A percentile compares a stretch with the other conserved stretches of the same genome.
Evolutionary conservation across 2,113 vertebrate genomes (phyloP).

Genomic region (Pelvicachromis taeniatus): DNA sequence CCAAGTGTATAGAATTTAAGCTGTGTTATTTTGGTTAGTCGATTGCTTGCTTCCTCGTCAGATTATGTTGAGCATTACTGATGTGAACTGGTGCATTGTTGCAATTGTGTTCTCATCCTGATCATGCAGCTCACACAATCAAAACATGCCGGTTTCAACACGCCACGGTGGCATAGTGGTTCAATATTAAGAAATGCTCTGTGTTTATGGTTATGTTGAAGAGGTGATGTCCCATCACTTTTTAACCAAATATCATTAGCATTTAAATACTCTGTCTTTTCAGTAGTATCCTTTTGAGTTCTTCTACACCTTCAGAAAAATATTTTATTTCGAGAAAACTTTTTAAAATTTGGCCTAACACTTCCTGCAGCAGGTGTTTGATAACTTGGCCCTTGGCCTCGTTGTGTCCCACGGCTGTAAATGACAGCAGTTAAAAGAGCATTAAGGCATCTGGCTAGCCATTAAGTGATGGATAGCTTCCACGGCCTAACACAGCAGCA

Average conservation of each 20-base stretch:
- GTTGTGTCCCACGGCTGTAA: conserved; percentile 36
- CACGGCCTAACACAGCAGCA: background rate
- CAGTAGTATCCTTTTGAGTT: background rate
- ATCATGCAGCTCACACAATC: background rate
- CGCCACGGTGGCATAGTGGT: background rate
- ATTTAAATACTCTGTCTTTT: background rate
- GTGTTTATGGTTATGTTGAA: background rate
- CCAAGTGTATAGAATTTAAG: background rate
- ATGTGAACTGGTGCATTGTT: background rate
- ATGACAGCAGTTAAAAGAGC: conserved; percentile 64
- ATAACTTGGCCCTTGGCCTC: background rate
- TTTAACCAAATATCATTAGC: background rate
- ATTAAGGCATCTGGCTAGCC: conserved; percentile 43
- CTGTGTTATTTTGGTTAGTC: background rate
- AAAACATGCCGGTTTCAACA: background rate
- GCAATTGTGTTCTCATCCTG: background rate
- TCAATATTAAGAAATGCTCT: background rate
- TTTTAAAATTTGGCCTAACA: conserved; percentile 19
- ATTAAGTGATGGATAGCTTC: conserved; percentile 50
- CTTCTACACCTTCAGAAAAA: background rate
- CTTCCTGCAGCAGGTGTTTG: conserved; percentile 31
- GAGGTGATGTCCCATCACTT: background rate
- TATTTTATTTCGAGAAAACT: background rate
- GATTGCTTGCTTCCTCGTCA: background rate
- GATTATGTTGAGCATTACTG: background rate